Evolutionary conservation across 2,888 invertebrate species (phyloP), one percentile per base, ranked within the genome.

Genomic region (Drosophila percnosoma): DNA sequence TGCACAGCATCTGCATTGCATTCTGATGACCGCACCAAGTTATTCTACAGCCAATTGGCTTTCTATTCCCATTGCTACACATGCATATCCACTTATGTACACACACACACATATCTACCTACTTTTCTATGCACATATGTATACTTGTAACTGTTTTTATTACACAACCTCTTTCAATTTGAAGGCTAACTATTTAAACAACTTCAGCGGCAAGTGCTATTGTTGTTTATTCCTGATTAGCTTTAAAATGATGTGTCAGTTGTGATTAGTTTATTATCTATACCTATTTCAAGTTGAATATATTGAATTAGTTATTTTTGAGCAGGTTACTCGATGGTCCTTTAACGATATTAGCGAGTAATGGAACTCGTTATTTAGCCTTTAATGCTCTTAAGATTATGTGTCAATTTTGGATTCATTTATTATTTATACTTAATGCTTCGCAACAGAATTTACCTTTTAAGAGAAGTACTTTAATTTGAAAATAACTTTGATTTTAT

Each of bases 21-120:
- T 75, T 78, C 69, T 78, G 78, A 78, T 78, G 73, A 78, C 78
- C 78, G 40, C 72, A 68, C 67, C 67, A 48, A 71, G 70, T 73
- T 74, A 74, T 70, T 62, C 68, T 59, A 61, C 82, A 80, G 75
- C 71, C 83, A 85, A 83, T 85, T 83, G 86, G 83, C 80, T 80
- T 60, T 77, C 60, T 74, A 62, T 34, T 49, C 40, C 57, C 42
- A 34, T 21, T 24, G 24, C 42, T 8, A 29, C 31, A 34, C 51
- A 36, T 24, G 13, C 40, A 31, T 15, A 27, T 54, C 15, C 52
- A 15, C 36, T 13, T 48, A 4, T 55, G 10, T 24, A 24, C 49
- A 34, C n/a, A n/a, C 15, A 15, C 34, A 11, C 13, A 27, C 31
- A 24, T 27, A 15, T 55, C 18, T 4, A 15, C 42, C 24, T 48